phyloP scores from a whole-genome alignment of 2,113 vertebrate species.

The Atractosteus spatula region DNA sequence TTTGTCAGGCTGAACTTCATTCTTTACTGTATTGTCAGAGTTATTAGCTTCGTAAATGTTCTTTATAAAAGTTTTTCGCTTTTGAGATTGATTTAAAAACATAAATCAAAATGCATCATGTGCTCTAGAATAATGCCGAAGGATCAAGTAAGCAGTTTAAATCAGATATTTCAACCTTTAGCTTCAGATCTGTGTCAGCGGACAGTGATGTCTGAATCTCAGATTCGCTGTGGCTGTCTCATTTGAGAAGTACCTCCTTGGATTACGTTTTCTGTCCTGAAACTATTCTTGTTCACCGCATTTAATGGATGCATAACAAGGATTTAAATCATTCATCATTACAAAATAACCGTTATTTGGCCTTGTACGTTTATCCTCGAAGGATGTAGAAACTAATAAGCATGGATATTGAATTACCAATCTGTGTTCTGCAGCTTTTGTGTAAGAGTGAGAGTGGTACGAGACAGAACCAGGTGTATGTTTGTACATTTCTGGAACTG shows the following conservation, averaged over 20 bases:
- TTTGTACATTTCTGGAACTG: background rate
- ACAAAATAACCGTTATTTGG: background rate
- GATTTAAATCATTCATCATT: background rate
- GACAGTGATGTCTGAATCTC: background rate
- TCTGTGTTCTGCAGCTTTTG: background rate
- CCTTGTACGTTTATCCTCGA: background rate
- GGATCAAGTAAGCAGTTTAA: background rate
- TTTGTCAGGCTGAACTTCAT: too few relatives aligned
- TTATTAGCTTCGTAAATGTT: too few relatives aligned
- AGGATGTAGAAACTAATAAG: background rate
- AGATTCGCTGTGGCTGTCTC: background rate
- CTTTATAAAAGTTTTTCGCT: too few relatives aligned
- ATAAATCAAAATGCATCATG: too few relatives aligned
- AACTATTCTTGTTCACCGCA: too few relatives aligned
- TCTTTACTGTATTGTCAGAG: too few relatives aligned
- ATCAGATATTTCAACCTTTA: background rate
- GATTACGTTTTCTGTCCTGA: too few relatives aligned
- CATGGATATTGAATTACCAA: constrained; percentile 4
- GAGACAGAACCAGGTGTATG: background rate
- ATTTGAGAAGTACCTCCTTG: too few relatives aligned
- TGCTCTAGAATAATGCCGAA: background rate
- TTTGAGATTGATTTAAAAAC: too few relatives aligned
- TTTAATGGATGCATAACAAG: background rate
- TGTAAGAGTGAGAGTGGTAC: background rate
- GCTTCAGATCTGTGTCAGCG: background rate